These are phyloP conservation scores for Thymelicus sylvestris DNA, from an alignment of 2,888 invertebrate species.

Conservation along the genomic window DNA sequence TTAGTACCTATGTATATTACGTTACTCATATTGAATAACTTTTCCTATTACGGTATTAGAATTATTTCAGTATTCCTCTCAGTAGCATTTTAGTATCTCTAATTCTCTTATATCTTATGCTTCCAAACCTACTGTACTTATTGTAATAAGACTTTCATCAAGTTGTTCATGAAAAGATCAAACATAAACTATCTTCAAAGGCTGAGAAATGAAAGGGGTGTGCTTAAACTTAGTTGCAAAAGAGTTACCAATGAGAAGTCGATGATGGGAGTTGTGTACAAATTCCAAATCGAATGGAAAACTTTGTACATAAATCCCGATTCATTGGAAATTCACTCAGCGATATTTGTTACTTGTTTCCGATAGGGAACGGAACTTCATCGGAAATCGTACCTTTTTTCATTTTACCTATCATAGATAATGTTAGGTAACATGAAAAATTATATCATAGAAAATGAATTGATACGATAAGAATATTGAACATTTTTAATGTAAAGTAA, in stretches of 20 bases:
- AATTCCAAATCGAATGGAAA: slow-evolving; percentile 23
- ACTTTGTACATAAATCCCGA: slow-evolving; percentile 26
- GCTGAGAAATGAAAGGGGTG: slow-evolving; percentile 23
- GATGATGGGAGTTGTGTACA: slow-evolving; percentile 36
- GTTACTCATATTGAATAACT: too few relatives aligned
- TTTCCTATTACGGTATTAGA: too few relatives aligned
- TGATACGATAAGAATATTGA: too few relatives aligned
- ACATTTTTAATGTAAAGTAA: too few relatives aligned
- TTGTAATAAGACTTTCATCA: not conserved
- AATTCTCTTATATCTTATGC: too few relatives aligned
- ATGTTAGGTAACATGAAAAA: too few relatives aligned
- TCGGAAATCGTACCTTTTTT: not conserved
- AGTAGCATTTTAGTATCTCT: too few relatives aligned
- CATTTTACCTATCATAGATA: too few relatives aligned
- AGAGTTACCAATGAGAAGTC: slow-evolving; percentile 34
- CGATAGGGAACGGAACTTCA: not conserved
- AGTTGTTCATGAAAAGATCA: slow-evolving; percentile 24
- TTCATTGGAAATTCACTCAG: slow-evolving; percentile 18
- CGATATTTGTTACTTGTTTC: slow-evolving; percentile 15
- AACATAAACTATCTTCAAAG: slow-evolving; percentile 17
- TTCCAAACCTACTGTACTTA: not conserved
- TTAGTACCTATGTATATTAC: too few relatives aligned
- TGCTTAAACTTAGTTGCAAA: slow-evolving; percentile 29
- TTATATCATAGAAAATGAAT: too few relatives aligned
- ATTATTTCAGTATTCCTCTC: too few relatives aligned